Conservation (phyloP, 2,797 vertebrate species). For the Buphagus erythrorhynchus region DNA sequence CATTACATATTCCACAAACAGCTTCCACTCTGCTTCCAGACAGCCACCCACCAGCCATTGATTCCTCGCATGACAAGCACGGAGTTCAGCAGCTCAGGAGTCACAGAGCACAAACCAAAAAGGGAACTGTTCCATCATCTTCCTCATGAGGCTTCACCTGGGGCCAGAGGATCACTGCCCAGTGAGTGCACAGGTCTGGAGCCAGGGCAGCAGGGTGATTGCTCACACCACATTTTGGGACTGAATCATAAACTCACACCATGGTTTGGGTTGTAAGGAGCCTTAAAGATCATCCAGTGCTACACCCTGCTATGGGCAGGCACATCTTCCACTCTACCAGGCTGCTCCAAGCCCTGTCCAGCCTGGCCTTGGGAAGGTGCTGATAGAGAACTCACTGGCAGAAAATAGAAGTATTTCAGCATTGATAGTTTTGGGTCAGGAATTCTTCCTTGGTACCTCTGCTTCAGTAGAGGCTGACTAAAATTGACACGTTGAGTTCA, state of each 20-base stretch:
- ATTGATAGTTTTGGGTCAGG: not conserved
- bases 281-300: not conserved
- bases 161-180: not conserved
- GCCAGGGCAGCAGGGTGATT: not conserved
- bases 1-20: conserved; percentile 11
- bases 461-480: not conserved
- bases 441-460: not conserved
- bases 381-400: not conserved
- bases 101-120: not conserved
- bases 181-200: not conserved
- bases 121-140: not conserved
- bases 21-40: not conserved
- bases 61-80: not conserved
- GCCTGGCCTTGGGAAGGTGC: not conserved
- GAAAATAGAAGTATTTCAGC: not conserved
- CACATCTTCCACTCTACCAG: not conserved
- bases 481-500: not conserved
- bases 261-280: not conserved
- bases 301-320: not conserved
- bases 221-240: not conserved
- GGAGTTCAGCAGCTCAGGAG: not conserved
- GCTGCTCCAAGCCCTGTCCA: not conserved
- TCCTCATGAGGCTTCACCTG: not conserved
- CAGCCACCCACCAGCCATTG: not conserved
- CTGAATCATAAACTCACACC: not conserved